Conservation (phyloP, 2,888 invertebrate genomes). For the Acronicta psi region DNA sequence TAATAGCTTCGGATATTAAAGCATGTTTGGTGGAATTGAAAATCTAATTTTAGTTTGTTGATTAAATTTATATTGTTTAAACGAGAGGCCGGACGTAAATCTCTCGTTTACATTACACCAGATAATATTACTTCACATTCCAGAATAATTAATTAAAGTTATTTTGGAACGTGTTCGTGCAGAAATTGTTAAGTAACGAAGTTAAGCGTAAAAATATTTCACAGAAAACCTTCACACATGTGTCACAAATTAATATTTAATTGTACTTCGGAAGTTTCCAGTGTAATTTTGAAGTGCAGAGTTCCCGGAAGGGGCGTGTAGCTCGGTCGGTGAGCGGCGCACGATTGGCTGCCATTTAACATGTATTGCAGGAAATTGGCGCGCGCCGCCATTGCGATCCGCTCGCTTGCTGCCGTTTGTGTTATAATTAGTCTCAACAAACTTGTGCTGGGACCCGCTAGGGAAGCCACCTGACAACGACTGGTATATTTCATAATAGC, state of each 20-base stretch:
- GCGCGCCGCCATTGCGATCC: slow-evolving; percentile 65
- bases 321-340: slow-evolving; percentile 47
- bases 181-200: no score
- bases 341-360: slow-evolving; percentile 74
- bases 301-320: slow-evolving; percentile 57
- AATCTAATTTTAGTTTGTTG: slow-evolving; percentile 49
- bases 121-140: neutral
- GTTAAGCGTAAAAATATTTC: slow-evolving; percentile 13
- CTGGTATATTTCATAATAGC: slow-evolving; percentile 12
- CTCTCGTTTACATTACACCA: neutral
- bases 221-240: slow-evolving; percentile 14
- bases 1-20: slow-evolving; percentile 54
- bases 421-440: slow-evolving; percentile 69
- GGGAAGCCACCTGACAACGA: slow-evolving; percentile 21
- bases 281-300: slow-evolving; percentile 42
- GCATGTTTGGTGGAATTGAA: slow-evolving; percentile 48
- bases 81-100: neutral
- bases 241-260: slow-evolving; percentile 36
- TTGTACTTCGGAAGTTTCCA: slow-evolving; percentile 21
- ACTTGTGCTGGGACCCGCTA: slow-evolving; percentile 52
- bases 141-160: neutral
- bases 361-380: slow-evolving; percentile 79
- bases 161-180: no score
- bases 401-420: slow-evolving; percentile 60
- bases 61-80: slow-evolving; percentile 39